Evolutionary conservation across 2,797 vertebrate species (phyloP).

Genomic region (Podarcis siculus): DNA sequence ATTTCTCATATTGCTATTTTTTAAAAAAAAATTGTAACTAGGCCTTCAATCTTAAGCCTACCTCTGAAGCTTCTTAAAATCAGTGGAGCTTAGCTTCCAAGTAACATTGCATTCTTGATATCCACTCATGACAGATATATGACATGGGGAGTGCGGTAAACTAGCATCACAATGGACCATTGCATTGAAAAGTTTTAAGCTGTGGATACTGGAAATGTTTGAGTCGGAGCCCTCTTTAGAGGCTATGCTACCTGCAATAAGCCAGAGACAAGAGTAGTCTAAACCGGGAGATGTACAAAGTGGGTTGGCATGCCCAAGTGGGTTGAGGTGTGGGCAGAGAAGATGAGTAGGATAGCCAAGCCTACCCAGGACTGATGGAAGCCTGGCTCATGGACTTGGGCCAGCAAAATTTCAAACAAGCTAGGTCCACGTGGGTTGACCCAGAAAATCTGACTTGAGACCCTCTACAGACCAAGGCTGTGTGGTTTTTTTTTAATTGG

Average conservation of each 20-base stretch:
- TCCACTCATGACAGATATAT: neutral
- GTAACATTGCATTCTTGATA: neutral
- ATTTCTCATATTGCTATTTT: neutral
- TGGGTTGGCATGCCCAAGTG: too few species aligned
- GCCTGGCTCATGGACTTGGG: too few species aligned
- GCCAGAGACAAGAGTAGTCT: too few species aligned
- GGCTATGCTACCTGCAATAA: too few species aligned
- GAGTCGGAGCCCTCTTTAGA: too few species aligned
- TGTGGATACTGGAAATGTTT: neutral
- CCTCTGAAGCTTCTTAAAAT: neutral
- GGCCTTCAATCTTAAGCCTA: neutral
- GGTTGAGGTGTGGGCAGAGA: too few species aligned
- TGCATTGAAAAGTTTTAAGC: neutral
- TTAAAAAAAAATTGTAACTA: neutral
- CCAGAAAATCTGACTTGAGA: neutral
- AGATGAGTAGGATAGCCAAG: too few species aligned
- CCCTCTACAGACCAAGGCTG: neutral
- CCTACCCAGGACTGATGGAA: too few species aligned
- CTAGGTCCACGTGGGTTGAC: neutral
- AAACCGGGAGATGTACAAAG: too few species aligned
- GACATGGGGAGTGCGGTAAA: neutral
- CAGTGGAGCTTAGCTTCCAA: neutral
- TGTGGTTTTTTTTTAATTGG: too few species aligned
- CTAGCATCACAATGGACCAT: neutral
- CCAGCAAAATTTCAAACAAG: neutral